Evolutionary conservation across 1,140 invertebrate genomes (phyloP), one percentile per base, ranked within the genome.

Genomic region (Piezodorus guildinii): DNA sequence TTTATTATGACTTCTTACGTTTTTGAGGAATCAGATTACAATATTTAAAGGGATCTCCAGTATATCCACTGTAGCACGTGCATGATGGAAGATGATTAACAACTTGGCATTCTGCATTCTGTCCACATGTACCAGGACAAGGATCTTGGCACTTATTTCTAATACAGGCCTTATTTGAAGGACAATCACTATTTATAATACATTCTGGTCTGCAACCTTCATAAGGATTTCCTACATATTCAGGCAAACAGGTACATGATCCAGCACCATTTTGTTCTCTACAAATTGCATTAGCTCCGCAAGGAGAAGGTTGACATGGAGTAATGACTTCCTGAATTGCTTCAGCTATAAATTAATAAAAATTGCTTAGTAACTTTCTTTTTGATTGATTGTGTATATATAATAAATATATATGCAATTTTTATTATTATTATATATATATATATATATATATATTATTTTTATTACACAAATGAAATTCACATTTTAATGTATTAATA

Each of bases 221-320:
- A 70, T 88, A 88, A 27, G 87, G 86, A 75, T 89, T 84, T 46
- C 86, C 85, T 65, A 79, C 80, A 70, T 84, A 88, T 70, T 86
- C 82, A 19, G 81, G 78, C 65, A 85, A 70, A 72, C 87, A 88
- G 61, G 81, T 79, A 70, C 85, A 88, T 61, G 82, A 82, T 70
- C 85, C 87, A 25, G 78, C 80, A 61, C 78, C 79, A 67, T 83
- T 81, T 59, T 80, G 75, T 71, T 85, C 81, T 68, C 78, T 79
- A 71, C 87, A 90, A 68, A 83, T 71, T 21, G 86, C 84, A 73
- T 88, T 89, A 8, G 83, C 73, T 49, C 88, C 87, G 73, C 88
- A 91, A 12, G 86, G 86, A 19, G 83, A 85, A 25, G 83, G 83
- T 30, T 75, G 71, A 69, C 88, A 90, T 30, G 85, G 85, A 52